These are phyloP conservation scores for Spheniscus humboldti DNA, from an alignment of 2,797 vertebrate species.

Conservation along the genomic window DNA sequence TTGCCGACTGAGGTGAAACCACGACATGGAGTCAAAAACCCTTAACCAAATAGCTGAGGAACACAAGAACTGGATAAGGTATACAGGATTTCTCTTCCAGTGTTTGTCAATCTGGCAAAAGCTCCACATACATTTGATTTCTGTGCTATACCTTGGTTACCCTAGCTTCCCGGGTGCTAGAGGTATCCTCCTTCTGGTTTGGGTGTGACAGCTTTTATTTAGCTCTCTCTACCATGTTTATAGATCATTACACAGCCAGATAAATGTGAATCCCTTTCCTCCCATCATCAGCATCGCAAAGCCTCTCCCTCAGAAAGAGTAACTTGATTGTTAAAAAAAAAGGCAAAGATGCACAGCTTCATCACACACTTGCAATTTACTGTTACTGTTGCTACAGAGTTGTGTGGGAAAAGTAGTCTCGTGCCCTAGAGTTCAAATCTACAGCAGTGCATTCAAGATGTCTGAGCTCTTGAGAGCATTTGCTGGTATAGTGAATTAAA, in stretches of 20 bases:
- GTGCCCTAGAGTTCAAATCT: background rate
- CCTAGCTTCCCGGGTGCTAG: background rate
- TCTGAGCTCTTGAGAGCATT: slow-evolving; percentile 22
- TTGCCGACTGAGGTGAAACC: no score
- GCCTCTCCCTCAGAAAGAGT: background rate
- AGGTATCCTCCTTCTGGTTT: background rate
- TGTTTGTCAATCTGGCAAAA: background rate
- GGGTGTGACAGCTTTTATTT: background rate
- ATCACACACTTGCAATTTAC: background rate
- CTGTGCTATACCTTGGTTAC: background rate
- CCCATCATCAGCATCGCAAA: background rate
- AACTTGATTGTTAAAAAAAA: background rate
- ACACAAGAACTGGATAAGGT: background rate
- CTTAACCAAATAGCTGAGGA: background rate
- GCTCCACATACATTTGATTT: background rate
- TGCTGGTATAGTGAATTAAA: background rate
- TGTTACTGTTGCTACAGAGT: background rate
- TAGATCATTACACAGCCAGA: background rate
- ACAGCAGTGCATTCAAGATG: background rate
- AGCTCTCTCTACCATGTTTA: background rate
- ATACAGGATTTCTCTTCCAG: background rate
- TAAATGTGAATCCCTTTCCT: background rate
- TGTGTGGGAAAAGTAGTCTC: background rate
- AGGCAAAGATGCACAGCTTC: background rate
- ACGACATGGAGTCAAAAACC: background rate